Base-by-base conservation (phyloP, 2,888 invertebrate genomes). In the Phania funesta region DNA sequence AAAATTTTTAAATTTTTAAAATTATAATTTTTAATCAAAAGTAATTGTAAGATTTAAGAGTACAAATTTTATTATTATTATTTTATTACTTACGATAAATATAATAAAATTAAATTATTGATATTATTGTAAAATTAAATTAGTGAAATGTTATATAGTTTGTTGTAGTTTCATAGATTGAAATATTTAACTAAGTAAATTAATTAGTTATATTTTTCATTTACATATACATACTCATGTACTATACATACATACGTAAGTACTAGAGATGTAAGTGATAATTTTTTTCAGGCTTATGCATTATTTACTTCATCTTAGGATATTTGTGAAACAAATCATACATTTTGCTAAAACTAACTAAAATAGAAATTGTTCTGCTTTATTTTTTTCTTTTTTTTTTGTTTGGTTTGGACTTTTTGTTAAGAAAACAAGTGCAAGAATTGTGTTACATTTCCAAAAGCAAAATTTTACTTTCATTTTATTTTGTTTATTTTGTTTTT, bases 391-490 rank as follows among this genome's bases (percentile, higher is more conserved):
- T n/a, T n/a, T n/a, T n/a, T n/a, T n/a, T n/a, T n/a, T n/a, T n/a
- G 62, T 48, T 54, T 29, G n/a, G 13, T 48, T 58, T 46, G 46
- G 29, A 41, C 13, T 41, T 60, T 74, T 74, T 62, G 70, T 52
- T 62, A 38, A 35, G 54, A 64, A 71, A 78, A 71, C 78, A 78
- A 71, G 71, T 78, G 71, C 78, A 50, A 41, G 20, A 56, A 18
- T 65, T 65, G 38, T 38, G 0, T 58, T 41, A 38, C 20, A 48
- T 48, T 60, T 50, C 24, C 18, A 38, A n/a, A 75, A 65, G 29
- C 44, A 38, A 54, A 62, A 50, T 29, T 46, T 52, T 29, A 54
- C n/a, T n/a, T n/a, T n/a, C n/a, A 26, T 22, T 58, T 13, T 20
- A 6, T 18, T 38, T 16, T 22, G 26, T 9, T 52, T 35, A 18